phyloP scores from a whole-genome alignment of 2,888 invertebrate genomes.

The Drosophila rellima region DNA sequence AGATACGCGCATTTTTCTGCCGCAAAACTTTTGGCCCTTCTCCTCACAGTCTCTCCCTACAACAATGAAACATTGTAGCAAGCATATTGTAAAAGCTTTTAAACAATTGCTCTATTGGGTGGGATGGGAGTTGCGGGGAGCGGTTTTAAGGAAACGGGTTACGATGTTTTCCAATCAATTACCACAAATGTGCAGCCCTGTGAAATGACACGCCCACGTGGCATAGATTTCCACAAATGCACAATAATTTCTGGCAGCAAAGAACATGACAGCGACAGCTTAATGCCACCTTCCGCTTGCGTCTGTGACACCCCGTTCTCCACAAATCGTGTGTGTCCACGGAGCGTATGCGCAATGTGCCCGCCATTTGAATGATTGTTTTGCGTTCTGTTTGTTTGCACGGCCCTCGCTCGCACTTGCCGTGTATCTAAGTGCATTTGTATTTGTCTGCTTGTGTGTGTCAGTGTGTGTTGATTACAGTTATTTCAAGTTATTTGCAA shows the following conservation, averaged over 20 bases:
- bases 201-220: conserved; percentile 67
- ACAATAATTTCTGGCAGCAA: conserved; percentile 76
- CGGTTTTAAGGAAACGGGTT: too few relatives aligned
- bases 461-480: conserved; percentile 74
- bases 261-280: conserved; percentile 75
- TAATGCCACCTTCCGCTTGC: conserved; percentile 63
- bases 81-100: conserved; percentile 75
- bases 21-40: conserved; percentile 60
- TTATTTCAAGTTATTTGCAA: conserved; percentile 77
- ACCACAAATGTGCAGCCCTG: conserved; percentile 61
- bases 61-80: conserved; percentile 50
- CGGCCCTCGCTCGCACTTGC: conserved; percentile 5
- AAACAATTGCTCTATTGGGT: conserved; percentile 64
- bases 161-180: conserved; percentile 73
- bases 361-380: conserved; percentile 76
- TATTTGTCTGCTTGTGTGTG: conserved; percentile 30
- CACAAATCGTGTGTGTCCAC: conserved; percentile 36
- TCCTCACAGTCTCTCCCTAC: neutral
- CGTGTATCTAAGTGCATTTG: conserved; percentile 19
- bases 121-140: neutral
- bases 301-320: neutral
- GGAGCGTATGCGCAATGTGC: conserved; percentile 71
- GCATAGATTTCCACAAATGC: conserved; percentile 79
- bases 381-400: conserved; percentile 65
- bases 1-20: conserved; percentile 78